phyloP scores from a whole-genome alignment of 2,113 vertebrate genomes.

The Oophaga pumilio region DNA sequence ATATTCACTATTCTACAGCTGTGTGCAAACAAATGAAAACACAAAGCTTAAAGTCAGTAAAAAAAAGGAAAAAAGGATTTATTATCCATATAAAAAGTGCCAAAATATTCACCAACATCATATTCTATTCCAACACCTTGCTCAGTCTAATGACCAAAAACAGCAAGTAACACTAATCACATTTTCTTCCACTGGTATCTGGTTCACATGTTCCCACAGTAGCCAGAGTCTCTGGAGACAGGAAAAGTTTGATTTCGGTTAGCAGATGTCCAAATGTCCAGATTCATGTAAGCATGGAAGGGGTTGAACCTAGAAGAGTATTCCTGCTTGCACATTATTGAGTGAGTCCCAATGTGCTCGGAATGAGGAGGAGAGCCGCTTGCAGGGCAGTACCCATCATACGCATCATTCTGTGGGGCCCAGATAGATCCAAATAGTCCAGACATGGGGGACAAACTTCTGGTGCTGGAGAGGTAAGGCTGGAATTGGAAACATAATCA shows the following conservation, averaged over 20 bases:
- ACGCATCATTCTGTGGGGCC: slow-evolving; percentile 91
- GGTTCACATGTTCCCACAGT: slow-evolving; percentile 90
- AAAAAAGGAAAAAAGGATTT: slow-evolving; percentile 68
- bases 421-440: slow-evolving; percentile 98
- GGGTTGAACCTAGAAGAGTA: slow-evolving; percentile 93
- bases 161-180: slow-evolving; percentile 84
- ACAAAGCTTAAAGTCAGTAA: background rate
- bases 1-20: background rate
- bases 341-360: slow-evolving; percentile 80
- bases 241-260: slow-evolving; percentile 90
- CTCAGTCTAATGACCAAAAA: slow-evolving; percentile 77
- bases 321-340: slow-evolving; percentile 79
- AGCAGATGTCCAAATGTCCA: slow-evolving; percentile 96
- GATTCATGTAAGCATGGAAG: slow-evolving; percentile 95
- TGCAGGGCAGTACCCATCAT: slow-evolving; percentile 86
- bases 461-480: slow-evolving; percentile 94
- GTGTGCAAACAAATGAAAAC: background rate
- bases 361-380: slow-evolving; percentile 76
- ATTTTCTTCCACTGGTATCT: slow-evolving; percentile 70
- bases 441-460: slow-evolving; percentile 98
- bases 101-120: slow-evolving; percentile 80
- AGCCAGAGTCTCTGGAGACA: slow-evolving; percentile 91
- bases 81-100: slow-evolving; percentile 85
- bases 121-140: slow-evolving; percentile 76
- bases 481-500: slow-evolving; percentile 60